Base-by-base conservation (phyloP, 1,140 invertebrate genomes). In the Coenobita brevimanus region DNA sequence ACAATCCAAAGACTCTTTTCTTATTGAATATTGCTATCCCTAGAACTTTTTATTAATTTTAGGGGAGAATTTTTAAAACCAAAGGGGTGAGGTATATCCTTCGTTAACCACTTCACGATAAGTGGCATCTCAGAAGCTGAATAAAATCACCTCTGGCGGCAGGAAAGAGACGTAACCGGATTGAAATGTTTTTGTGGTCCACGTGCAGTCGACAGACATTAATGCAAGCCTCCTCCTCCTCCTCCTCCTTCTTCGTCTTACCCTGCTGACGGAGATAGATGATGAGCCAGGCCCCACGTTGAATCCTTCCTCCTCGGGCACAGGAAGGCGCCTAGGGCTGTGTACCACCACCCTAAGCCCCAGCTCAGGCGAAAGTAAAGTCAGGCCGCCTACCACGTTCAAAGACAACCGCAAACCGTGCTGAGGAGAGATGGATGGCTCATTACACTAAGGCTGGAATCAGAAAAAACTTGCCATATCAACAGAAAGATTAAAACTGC, bases 271-370 rank as follows among this genome's bases (percentile, higher is more conserved):
- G 4, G 91, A 91, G 17, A 93, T 87, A 6, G 92, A 92, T 4
- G 92, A 92, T 38, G 91, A 88, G 3, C 92, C 92, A 0, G 93
- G 92, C 1, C 91, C 80, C 1, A 93, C 89, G 33, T 91, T 92
- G 33, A 93, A 89, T 0, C 93, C 93, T 24, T 92, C 90, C 41
- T 93, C 92, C 73, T 93, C 92, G 0, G 93, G 92, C 33, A 93
- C 92, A 0, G 93, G 92, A 80, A 91, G 91, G 8, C 89, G 88
- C 17, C 91, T 89, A 17, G 91, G 86, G 10, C 90, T 89, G 79
- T 93, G 93, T 50, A 93, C 89, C 1, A 92, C 81, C 27, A 93
- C 91, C 54, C 92, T 88, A 3, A 92, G 91, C 13, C 93, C 93
- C 91, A 92, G 6, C 88, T 89, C 87, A 54, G 87, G 89, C 1